Evolutionary conservation across 2,113 vertebrate species (phyloP).

Genomic region (Cichladusa arquata): DNA sequence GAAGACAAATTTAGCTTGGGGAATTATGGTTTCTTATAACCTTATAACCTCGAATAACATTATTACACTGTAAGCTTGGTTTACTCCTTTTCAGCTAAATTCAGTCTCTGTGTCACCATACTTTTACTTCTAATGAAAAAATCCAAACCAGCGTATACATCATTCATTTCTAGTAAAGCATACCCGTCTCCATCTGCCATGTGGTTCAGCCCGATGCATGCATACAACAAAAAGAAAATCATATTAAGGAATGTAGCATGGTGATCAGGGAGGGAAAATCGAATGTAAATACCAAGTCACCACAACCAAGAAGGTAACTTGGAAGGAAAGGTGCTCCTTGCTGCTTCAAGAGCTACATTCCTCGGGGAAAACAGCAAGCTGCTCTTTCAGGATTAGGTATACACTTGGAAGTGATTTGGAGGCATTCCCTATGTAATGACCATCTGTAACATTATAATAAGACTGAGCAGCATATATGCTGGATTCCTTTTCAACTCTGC

Average conservation of each 20-base stretch:
- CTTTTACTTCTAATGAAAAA: not conserved
- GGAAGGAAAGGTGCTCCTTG: not conserved
- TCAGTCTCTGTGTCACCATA: not conserved
- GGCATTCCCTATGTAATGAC: conserved; percentile 37
- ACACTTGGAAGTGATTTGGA: conserved; percentile 23
- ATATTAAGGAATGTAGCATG: not conserved
- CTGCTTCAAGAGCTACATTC: not conserved
- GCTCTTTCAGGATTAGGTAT: not conserved
- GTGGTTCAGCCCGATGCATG: not conserved
- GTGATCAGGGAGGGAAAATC: not conserved
- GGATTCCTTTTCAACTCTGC: not conserved
- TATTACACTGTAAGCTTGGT: not conserved
- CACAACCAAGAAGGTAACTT: not conserved
- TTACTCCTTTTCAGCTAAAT: not conserved
- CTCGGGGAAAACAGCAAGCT: not conserved
- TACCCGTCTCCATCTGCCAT: not conserved
- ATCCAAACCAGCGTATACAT: not conserved
- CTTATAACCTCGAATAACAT: not conserved
- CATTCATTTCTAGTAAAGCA: not conserved
- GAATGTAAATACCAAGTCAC: not conserved
- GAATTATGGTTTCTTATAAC: not conserved
- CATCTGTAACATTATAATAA: conserved; percentile 43
- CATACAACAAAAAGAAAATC: not conserved
- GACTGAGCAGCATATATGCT: not conserved
- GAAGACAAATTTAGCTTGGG: not conserved